Base-by-base conservation (phyloP, 2,113 vertebrate genomes). In the Notarius quadriscutis region DNA sequence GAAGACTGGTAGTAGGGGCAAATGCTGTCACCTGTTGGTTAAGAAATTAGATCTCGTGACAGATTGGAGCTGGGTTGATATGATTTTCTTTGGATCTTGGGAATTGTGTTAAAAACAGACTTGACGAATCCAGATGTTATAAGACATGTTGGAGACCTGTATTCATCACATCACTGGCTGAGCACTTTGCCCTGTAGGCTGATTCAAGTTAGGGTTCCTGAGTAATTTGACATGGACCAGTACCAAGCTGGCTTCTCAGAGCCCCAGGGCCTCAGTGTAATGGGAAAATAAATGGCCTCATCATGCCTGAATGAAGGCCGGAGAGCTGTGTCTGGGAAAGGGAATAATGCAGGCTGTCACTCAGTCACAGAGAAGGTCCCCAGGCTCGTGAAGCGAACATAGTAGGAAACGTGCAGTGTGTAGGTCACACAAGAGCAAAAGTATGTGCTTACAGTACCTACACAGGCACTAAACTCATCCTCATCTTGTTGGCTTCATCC, bases 221-320 rank as follows among this genome's bases (percentile, higher is more conserved):
- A 60, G n/a, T 63, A 72, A 75, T 87, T 82, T 63, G 15, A 53
- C 25, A 48, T 82, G 41, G 78, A 53, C 53, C 63, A 60, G 30
- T 60, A 41, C 77, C 85, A 81, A 87, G 53, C 85, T 30, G 51
- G 51, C 5, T 67, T 22, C 30, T 27, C 17, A 51, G 69, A 62
- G 57, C 86, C 48, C 6, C 55, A 69, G 79, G 82, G 88, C 65
- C 90, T 86, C 87, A 83, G 88, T 83, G 75, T 93, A 93, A 93
- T 93, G 90, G 89, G 87, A 89, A 92, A 93, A 91, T 93, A 94
- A 94, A 94, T 93, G 90, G 91, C 90, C 90, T 91, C 89, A 92
- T 93, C 89, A 65, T 77, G 69, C 50, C 51, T 20, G 84, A 81
- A 72, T 85, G 79, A 81, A 67, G 80, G 65, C 84, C 20, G 7